These are phyloP conservation scores for Pelobates fuscus DNA, from an alignment of 2,113 vertebrate genomes.

Conservation along the genomic window DNA sequence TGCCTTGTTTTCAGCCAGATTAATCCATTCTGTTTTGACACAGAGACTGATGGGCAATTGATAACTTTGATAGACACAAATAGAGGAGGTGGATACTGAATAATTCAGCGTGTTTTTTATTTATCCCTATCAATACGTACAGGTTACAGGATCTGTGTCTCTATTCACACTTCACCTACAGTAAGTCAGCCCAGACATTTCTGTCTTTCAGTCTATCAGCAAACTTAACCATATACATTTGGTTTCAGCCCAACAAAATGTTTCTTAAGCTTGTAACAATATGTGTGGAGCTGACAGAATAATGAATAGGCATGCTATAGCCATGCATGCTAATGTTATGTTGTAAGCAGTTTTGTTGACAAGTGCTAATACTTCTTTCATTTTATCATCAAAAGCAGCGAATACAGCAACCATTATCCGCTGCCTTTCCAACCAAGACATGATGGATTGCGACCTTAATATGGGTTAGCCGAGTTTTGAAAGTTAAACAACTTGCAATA, in stretches of 20 bases:
- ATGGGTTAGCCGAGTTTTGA: conserved; percentile 99
- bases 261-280: conserved; percentile 96
- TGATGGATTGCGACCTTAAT: conserved; percentile 99
- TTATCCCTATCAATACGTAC: conserved; percentile 84
- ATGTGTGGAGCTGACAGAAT: conserved; percentile 99
- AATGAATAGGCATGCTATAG: conserved; percentile 98
- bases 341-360: conserved; percentile 99
- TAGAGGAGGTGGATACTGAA: conserved; percentile 83
- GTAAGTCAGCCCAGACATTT: conserved; percentile 80
- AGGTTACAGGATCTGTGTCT: conserved; percentile 81
- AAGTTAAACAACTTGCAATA: conserved; percentile 99
- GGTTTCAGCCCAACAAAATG: conserved; percentile 90
- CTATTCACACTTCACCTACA: conserved; percentile 85
- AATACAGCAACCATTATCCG: conserved; percentile 99
- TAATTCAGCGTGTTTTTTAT: conserved; percentile 71
- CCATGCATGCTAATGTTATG: conserved; percentile 99
- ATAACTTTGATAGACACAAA: conserved; percentile 89
- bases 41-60: conserved; percentile 85
- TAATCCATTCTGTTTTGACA: conserved; percentile 87
- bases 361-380: conserved; percentile 99
- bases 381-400: conserved; percentile 99
- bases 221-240: conserved; percentile 93
- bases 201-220: conserved; percentile 90
- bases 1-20: conserved; percentile 81
- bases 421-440: conserved; percentile 93